Evolutionary conservation across 2,113 vertebrate species (phyloP), one percentile per base, ranked within the genome.

Genomic region (Sakesphorus luctuosus): DNA sequence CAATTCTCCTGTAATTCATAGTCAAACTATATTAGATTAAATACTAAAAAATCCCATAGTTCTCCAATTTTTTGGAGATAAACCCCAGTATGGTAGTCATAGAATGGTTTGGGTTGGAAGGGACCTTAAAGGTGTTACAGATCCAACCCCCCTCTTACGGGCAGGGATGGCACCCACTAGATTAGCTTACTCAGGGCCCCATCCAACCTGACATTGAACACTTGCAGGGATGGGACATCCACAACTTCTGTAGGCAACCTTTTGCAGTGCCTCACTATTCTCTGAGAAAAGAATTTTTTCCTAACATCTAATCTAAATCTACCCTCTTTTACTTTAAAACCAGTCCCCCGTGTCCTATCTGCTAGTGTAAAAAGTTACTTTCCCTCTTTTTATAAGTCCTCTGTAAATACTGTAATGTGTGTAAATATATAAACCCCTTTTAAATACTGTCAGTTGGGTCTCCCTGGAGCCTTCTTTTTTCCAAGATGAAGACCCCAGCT

Each of bases 301-400:
- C 18, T 31, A 55, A 23, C n/a, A 28, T 7, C 20, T 40, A n/a
- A 26, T 35, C 20, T 15, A 35, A 47, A 33, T 69, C 55, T 35
- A 13, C 6, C 5, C 7, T 61, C n/a, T 61, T 40, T 62, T 62
- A 28, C 17, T 62, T 53, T 65, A 65, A 72, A 72, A 35, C 29
- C 0, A 0, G 35, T 18, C 25, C 10, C 5, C 10, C 35, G 43
- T 56, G 56, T 63, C 12, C 63, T 62, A 4, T 55, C 20, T 69
- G 13, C 29, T 16, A 11, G 31, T 49, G 21, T 33, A 63, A 33
- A 52, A 77, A 56, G 79, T 43, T 26, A 23, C 11, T 36, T 17
- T 49, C 29, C 17, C 5, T 20, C 59, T 47, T 76, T 71, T 83
- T 25, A 31, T 69, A 61, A 69, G 13, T 31, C 14, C 5, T 6